A percentile compares a stretch with the other conserved stretches of the same genome.
These are phyloP conservation scores for Ormia ochracea DNA, from an alignment of 2,888 invertebrate genomes.

Conservation along the genomic window DNA sequence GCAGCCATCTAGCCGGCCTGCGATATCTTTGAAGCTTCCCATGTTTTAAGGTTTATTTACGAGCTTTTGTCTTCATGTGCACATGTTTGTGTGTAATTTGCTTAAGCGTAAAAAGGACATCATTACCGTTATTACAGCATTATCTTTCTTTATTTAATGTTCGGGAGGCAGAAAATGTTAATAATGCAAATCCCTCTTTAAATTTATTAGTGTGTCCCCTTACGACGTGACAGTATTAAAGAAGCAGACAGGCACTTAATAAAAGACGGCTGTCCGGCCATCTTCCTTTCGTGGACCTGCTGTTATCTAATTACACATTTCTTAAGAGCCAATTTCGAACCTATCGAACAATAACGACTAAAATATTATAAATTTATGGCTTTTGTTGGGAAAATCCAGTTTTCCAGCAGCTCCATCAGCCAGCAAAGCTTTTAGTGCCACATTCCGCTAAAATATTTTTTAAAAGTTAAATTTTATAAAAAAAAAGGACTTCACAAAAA, in stretches of 20 bases:
- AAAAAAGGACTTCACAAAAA: too few species aligned
- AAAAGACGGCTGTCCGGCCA: constrained; percentile 61
- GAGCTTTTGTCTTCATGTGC: not conserved
- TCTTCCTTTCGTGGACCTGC: too few species aligned
- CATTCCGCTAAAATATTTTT: too few species aligned
- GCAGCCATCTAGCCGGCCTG: not conserved
- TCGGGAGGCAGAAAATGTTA: constrained; percentile 67
- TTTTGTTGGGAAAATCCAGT: too few species aligned
- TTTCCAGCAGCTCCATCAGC: too few species aligned
- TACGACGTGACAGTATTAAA: not conserved
- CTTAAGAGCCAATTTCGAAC: too few species aligned
- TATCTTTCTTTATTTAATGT: not conserved
- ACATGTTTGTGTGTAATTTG: not conserved
- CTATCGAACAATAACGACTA: too few species aligned
- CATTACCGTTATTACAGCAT: constrained; percentile 59
- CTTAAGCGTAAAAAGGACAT: constrained; percentile 58
- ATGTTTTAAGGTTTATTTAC: constrained; percentile 19
- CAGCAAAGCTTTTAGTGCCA: too few species aligned
- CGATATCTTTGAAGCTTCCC: constrained; percentile 25
- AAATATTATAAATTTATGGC: too few species aligned
- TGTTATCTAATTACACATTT: too few species aligned
- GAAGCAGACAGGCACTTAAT: not conserved
- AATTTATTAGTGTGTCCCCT: constrained; percentile 36
- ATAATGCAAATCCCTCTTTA: constrained; percentile 67
- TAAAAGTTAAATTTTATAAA: too few species aligned